Evolutionary conservation across 2,113 vertebrate species (phyloP).

Genomic region (Tetraodon nigroviridis): DNA sequence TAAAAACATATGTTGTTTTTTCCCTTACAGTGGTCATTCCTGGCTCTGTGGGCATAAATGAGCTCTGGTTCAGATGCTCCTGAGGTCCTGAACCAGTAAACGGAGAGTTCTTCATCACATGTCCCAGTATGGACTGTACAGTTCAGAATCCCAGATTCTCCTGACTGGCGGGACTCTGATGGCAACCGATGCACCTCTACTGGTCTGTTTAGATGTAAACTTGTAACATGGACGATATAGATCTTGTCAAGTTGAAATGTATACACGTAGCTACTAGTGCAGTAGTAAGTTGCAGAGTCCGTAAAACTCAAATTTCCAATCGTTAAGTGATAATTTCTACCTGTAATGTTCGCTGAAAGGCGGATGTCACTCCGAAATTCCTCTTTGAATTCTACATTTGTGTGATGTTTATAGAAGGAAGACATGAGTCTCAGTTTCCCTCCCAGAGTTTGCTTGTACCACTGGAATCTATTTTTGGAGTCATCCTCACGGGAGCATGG

Average conservation of each 20-base stretch:
- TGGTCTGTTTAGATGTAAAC: no score
- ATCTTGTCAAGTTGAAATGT: not conserved
- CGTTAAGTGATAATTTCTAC: constrained; percentile 19
- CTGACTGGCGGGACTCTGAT: no score
- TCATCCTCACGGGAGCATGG: constrained; percentile 17
- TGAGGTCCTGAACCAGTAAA: no score
- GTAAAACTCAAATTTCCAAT: constrained; percentile 24
- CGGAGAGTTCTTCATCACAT: no score
- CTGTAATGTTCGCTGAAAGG: not conserved
- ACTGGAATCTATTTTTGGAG: not conserved
- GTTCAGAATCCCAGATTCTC: no score
- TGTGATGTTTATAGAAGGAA: not conserved
- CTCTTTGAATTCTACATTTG: not conserved
- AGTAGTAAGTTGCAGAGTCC: constrained; percentile 62
- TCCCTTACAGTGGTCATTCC: no score
- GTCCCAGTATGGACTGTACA: no score
- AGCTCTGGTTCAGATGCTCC: no score
- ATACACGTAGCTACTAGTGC: not conserved
- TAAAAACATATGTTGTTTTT: no score
- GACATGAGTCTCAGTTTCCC: constrained; percentile 27
- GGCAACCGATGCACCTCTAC: no score
- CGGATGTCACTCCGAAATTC: constrained; percentile 30
- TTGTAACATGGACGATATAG: no score
- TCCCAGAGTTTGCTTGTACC: constrained; percentile 41
- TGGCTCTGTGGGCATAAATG: no score